phyloP scores from a whole-genome alignment of 1,140 invertebrate species.

The Bombus waltoni region DNA sequence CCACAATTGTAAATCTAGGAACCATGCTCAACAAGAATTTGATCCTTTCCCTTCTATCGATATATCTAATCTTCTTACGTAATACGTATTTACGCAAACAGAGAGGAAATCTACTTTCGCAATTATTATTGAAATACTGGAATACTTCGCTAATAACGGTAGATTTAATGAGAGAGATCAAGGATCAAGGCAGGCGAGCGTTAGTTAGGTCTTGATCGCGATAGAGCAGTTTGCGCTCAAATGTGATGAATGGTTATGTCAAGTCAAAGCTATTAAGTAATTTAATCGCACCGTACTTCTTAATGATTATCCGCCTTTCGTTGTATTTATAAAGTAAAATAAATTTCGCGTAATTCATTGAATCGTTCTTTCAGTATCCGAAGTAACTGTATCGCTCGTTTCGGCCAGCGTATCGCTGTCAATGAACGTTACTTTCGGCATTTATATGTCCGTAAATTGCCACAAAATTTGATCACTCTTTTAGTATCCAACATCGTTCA shows the following conservation, averaged over 20 bases:
- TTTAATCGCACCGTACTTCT: background rate
- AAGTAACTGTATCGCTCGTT: background rate
- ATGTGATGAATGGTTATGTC: background rate
- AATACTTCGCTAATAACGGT: background rate
- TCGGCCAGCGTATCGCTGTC: background rate
- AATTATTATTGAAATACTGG: background rate
- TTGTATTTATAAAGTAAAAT: background rate
- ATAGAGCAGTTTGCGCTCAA: background rate
- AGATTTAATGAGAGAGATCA: slow-evolving; percentile 8
- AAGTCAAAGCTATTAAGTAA: background rate
- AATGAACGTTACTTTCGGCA: background rate
- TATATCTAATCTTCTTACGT: background rate
- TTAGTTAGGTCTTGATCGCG: background rate
- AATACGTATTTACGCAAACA: background rate
- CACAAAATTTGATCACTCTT: too few relatives aligned
- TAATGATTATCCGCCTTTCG: background rate
- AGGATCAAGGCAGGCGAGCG: background rate
- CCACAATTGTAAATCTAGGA: too few relatives aligned
- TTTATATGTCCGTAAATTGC: too few relatives aligned
- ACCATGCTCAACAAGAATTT: too few relatives aligned
- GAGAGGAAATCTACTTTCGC: background rate
- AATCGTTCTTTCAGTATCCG: background rate
- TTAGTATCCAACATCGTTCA: too few relatives aligned
- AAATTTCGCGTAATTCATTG: background rate
- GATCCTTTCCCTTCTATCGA: background rate